These are phyloP conservation scores for Chiloscyllium plagiosum DNA, from an alignment of 2,113 vertebrate genomes.

Conservation along the genomic window DNA sequence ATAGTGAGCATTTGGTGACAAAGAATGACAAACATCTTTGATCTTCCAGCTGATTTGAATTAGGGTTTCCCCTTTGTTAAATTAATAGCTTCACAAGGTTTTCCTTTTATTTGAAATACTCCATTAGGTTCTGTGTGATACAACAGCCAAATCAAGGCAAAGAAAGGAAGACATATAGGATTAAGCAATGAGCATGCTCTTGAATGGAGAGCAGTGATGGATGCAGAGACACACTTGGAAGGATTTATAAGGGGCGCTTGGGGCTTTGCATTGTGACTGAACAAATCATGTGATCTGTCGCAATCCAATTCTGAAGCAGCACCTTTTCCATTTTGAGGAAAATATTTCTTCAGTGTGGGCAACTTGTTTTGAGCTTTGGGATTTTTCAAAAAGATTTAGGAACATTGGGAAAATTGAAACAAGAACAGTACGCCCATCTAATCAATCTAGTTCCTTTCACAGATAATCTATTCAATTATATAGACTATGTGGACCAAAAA, in stretches of 20 bases:
- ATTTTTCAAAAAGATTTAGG: neutral
- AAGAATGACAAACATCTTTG: neutral
- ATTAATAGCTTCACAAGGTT: neutral
- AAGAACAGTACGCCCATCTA: neutral
- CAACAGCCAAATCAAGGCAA: neutral
- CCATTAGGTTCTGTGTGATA: neutral
- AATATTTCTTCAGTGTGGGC: neutral
- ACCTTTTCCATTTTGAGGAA: neutral
- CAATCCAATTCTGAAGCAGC: neutral
- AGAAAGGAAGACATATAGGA: neutral
- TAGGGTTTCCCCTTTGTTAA: neutral
- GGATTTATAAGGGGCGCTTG: neutral
- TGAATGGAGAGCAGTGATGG: neutral
- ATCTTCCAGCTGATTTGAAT: neutral
- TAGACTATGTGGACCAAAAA: neutral
- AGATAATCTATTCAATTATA: neutral
- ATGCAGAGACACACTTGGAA: neutral
- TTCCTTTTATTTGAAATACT: neutral
- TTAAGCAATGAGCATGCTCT: neutral
- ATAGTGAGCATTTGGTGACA: neutral
- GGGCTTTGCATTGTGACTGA: neutral
- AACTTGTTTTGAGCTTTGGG: neutral
- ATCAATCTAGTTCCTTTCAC: neutral
- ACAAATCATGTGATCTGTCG: neutral
- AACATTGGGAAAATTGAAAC: neutral